Conservation (phyloP, 2,888 invertebrate species). For the Zhengitettix transpicula region DNA sequence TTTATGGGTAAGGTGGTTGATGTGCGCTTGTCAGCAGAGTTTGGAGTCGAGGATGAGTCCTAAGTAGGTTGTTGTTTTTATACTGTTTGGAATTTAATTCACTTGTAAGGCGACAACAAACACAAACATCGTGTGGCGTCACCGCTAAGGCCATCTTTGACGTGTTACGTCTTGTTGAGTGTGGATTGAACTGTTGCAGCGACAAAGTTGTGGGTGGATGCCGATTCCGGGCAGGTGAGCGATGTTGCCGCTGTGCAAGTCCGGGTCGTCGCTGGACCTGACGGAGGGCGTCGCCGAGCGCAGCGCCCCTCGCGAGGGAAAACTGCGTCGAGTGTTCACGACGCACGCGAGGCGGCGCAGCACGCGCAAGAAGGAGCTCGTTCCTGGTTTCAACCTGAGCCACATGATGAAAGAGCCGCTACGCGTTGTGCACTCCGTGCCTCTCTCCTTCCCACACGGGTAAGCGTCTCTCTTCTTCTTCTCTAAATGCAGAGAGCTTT, state of each 20-base stretch:
- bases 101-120: no score
- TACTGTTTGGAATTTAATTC: no score
- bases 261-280: conserved; percentile 19
- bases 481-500: no score
- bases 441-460: conserved; percentile 23
- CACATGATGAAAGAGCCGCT: conserved; percentile 25
- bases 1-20: no score
- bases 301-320: conserved; percentile 16
- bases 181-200: no score
- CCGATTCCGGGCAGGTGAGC: not conserved
- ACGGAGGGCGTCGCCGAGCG: conserved; percentile 14
- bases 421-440: conserved; percentile 24
- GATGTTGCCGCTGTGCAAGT: conserved; percentile 16
- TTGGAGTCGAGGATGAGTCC: no score
- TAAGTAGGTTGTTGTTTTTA: no score
- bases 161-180: no score
- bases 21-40: no score
- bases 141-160: no score
- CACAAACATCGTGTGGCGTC: no score
- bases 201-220: no score
- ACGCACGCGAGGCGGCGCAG: conserved; percentile 18
- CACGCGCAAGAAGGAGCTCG: conserved; percentile 16
- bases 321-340: conserved; percentile 23
- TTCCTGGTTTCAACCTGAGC: conserved; percentile 20
- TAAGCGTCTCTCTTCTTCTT: conserved; percentile 15